phyloP scores from a whole-genome alignment of 2,888 invertebrate species.

The Digitonthophagus gazella region DNA sequence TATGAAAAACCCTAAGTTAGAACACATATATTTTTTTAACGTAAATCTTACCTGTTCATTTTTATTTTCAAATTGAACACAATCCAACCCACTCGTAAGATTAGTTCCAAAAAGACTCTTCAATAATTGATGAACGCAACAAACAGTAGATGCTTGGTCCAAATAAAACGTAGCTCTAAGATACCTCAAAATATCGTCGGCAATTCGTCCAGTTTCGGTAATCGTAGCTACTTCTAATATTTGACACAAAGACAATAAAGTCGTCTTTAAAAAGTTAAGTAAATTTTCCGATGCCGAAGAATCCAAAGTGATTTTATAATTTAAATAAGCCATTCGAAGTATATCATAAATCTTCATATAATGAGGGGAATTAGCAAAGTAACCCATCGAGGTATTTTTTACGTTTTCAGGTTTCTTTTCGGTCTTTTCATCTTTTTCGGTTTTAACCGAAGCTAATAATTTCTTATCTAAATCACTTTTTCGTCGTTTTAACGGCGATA shows the following conservation, averaged over 20 bases:
- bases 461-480: slow-evolving; percentile 47
- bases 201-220: slow-evolving; percentile 68
- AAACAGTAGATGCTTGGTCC: slow-evolving; percentile 67
- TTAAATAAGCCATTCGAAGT: slow-evolving; percentile 77
- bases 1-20: no score
- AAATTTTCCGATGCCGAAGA: slow-evolving; percentile 74
- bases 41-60: slow-evolving; percentile 18
- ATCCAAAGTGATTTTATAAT: slow-evolving; percentile 85
- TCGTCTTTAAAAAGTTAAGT: slow-evolving; percentile 62
- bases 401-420: slow-evolving; percentile 42
- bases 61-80: slow-evolving; percentile 13
- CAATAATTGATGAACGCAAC: slow-evolving; percentile 73
- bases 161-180: slow-evolving; percentile 68
- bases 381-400: slow-evolving; percentile 54
- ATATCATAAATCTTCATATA: slow-evolving; percentile 84
- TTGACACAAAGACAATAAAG: slow-evolving; percentile 65
- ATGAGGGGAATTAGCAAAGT: slow-evolving; percentile 69
- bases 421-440: slow-evolving; percentile 44
- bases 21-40: no score
- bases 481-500: slow-evolving; percentile 52
- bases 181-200: slow-evolving; percentile 79
- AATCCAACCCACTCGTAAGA: slow-evolving; percentile 50
- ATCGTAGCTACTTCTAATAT: slow-evolving; percentile 69
- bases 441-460: slow-evolving; percentile 35
- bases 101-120: slow-evolving; percentile 78